A percentile compares a stretch with the other conserved stretches of the same genome.
Conservation (phyloP, 2,113 vertebrate species). For the Archocentrus centrarchus region DNA sequence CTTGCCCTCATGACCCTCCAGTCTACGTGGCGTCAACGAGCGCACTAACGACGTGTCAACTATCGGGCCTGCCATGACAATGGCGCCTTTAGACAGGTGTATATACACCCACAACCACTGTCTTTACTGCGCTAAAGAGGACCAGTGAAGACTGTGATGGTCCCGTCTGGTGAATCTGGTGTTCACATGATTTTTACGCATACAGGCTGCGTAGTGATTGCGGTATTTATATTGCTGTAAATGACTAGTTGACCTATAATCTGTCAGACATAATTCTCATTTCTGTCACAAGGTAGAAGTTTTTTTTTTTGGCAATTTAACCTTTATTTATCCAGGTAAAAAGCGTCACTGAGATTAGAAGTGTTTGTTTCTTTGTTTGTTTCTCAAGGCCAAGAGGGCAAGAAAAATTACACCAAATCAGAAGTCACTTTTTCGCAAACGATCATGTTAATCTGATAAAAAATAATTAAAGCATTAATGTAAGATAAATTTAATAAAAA, state of each 20-base stretch:
- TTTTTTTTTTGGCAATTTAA: background rate
- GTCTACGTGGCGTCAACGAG: slow-evolving; percentile 78
- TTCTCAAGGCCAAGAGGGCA: background rate
- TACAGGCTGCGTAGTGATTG: background rate
- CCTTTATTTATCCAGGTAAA: background rate
- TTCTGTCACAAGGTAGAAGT: background rate
- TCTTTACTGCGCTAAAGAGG: slow-evolving; percentile 55
- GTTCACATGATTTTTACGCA: slow-evolving; percentile 31
- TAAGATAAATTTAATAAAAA: background rate
- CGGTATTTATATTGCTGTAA: background rate
- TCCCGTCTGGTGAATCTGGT: slow-evolving; percentile 35
- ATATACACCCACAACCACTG: slow-evolving; percentile 4
- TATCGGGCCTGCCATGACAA: slow-evolving; percentile 70
- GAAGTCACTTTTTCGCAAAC: too few species aligned
- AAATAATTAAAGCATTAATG: too few species aligned
- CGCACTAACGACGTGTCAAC: slow-evolving; percentile 74
- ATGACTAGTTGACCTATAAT: background rate
- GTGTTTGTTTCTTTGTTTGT: too few species aligned
- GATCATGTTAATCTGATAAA: background rate
- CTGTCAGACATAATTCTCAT: background rate
- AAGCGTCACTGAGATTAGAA: background rate
- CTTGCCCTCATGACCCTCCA: slow-evolving; percentile 69
- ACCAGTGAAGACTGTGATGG: slow-evolving; percentile 35
- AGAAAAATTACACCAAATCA: background rate
- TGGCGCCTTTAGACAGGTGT: slow-evolving; percentile 76